Percentiles rank a stretch among this genome's conserved stretches.
Evolutionary conservation across 2,888 invertebrate species (phyloP).

Genomic region (Ophion costatus): DNA sequence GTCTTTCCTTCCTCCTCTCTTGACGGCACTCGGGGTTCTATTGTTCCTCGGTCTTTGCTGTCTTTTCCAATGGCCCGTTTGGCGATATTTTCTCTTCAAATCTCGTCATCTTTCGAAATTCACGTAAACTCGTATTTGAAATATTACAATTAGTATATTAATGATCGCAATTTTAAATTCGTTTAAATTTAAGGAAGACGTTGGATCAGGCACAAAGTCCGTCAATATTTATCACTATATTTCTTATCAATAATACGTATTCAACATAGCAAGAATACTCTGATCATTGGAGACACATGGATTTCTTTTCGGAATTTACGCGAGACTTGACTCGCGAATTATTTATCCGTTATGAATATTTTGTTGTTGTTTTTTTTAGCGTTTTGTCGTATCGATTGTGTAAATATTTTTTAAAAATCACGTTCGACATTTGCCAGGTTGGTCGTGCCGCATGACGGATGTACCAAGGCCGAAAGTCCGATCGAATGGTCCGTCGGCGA

Average conservation of each 20-base stretch:
- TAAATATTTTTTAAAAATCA: background rate
- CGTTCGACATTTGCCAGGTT: background rate
- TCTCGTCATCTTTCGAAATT: background rate
- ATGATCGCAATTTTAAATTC: conserved; percentile 19
- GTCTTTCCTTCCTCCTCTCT: conserved; percentile 13
- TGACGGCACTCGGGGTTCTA: background rate
- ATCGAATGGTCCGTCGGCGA: conserved; percentile 2
- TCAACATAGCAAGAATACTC: background rate
- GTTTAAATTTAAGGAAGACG: conserved; percentile 76
- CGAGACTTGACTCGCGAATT: background rate
- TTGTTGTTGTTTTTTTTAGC: background rate
- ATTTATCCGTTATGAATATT: background rate
- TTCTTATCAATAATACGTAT: conserved; percentile 14
- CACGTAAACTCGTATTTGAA: conserved; percentile 1
- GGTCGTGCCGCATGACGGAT: background rate
- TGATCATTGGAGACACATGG: conserved; percentile 57
- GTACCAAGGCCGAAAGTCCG: background rate
- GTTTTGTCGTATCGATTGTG: background rate
- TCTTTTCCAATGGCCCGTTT: background rate
- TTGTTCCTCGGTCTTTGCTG: background rate
- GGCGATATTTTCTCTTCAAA: conserved; percentile 5
- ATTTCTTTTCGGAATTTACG: conserved; percentile 33
- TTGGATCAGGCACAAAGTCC: conserved; percentile 71
- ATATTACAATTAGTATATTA: conserved; percentile 11
- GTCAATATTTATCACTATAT: conserved; percentile 37